phyloP scores from a whole-genome alignment of 1,140 invertebrate species.

The Metopolophium dirhodum region DNA sequence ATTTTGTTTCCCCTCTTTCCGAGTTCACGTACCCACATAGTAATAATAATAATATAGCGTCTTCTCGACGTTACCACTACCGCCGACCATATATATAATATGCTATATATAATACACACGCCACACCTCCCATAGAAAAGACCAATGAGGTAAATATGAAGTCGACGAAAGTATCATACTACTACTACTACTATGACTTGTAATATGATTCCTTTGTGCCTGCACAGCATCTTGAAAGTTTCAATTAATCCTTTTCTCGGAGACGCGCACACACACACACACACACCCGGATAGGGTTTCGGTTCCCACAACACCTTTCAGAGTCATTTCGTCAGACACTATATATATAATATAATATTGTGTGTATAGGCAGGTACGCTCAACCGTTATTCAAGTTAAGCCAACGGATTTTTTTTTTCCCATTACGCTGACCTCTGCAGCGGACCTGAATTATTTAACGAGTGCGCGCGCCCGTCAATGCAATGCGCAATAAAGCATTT shows the following conservation, averaged over 20 bases:
- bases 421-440: neutral
- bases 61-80: neutral
- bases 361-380: neutral
- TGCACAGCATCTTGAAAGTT: slow-evolving; percentile 49
- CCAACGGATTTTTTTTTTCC: neutral
- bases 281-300: neutral
- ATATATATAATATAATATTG: neutral
- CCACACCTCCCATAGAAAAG: neutral
- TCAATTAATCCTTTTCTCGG: slow-evolving; percentile 58
- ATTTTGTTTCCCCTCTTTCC: neutral
- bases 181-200: neutral
- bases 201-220: slow-evolving; percentile 29
- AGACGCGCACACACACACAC: neutral
- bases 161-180: slow-evolving; percentile 7
- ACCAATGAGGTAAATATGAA: slow-evolving; percentile 3
- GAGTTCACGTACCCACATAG: neutral
- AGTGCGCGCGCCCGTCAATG: neutral
- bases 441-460: slow-evolving; percentile 53
- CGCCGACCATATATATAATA: neutral
- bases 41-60: slow-evolving; percentile 8
- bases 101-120: neutral
- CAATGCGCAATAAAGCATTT: neutral
- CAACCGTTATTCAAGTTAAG: neutral
- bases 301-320: slow-evolving; percentile 21
- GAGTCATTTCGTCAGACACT: neutral